These are phyloP conservation scores for Brenthis hecate DNA, from an alignment of 2,888 invertebrate genomes.

Conservation along the genomic window DNA sequence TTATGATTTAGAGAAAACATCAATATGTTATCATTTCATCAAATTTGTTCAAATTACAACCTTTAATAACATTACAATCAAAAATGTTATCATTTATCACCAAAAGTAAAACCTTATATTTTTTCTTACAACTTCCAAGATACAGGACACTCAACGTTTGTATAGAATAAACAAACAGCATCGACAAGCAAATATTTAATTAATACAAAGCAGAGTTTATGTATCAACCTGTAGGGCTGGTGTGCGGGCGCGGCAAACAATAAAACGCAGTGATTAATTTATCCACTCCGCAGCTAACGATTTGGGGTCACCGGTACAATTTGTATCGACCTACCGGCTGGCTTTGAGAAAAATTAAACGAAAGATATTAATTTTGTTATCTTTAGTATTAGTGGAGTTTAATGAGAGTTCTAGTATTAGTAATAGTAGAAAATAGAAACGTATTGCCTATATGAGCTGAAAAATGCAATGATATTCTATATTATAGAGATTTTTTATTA, in stretches of 20 bases:
- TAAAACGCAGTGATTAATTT: conserved; percentile 78
- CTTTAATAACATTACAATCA: too few species aligned
- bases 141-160: neutral
- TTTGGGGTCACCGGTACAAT: conserved; percentile 59
- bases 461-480: too few species aligned
- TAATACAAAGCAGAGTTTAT: conserved; percentile 29
- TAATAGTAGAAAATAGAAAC: neutral
- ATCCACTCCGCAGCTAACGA: conserved; percentile 68
- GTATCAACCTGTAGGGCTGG: conserved; percentile 55
- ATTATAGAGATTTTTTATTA: too few species aligned
- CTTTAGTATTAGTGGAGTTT: neutral
- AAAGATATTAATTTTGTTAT: conserved; percentile 29
- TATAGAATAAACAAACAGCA: conserved; percentile 5
- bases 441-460: too few species aligned
- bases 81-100: too few species aligned
- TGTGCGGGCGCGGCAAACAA: conserved; percentile 63
- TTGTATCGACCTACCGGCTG: conserved; percentile 35
- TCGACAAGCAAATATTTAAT: conserved; percentile 23
- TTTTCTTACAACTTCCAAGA: neutral
- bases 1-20: too few species aligned
- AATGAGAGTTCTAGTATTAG: neutral
- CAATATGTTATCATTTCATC: too few species aligned
- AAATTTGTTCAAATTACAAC: too few species aligned
- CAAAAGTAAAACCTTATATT: too few species aligned
- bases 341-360: conserved; percentile 47